phyloP scores from a whole-genome alignment of 2,797 vertebrate species.

The Diplodus puntazzo region DNA sequence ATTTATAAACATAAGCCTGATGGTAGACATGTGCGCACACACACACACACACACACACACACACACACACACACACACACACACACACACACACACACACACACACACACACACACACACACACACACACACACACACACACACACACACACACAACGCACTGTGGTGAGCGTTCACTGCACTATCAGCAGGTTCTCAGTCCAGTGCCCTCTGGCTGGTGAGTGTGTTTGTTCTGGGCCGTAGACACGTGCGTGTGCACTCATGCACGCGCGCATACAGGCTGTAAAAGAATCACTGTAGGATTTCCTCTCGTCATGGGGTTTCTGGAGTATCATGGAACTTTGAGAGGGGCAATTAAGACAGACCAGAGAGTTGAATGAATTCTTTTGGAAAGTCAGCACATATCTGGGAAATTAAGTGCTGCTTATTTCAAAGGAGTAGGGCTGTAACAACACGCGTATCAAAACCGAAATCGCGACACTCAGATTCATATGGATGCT shows the following conservation, averaged over 20 bases:
- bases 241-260: constrained; percentile 53
- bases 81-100: constrained; percentile 6
- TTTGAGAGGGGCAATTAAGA: not conserved
- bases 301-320: constrained; percentile 22
- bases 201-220: constrained; percentile 67
- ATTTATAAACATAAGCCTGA: constrained; percentile 85
- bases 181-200: constrained; percentile 83
- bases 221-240: constrained; percentile 77
- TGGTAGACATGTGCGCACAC: constrained; percentile 57
- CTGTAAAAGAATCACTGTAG: constrained; percentile 10
- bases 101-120: constrained; percentile 9
- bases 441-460: too few relatives aligned
- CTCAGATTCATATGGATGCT: too few relatives aligned
- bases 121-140: not conserved
- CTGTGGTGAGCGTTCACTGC: constrained; percentile 62
- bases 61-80: constrained; percentile 2
- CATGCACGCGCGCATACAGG: constrained; percentile 9
- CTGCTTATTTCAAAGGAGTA: not conserved
- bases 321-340: constrained; percentile 17
- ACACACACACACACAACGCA: constrained; percentile 20
- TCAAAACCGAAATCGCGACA: too few relatives aligned
- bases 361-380: not conserved
- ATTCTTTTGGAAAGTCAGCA: not conserved
- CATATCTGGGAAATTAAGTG: not conserved
- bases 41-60: constrained; percentile 12